Base-by-base conservation (phyloP, 1,140 invertebrate genomes). In the Lepidurus arcticus region DNA sequence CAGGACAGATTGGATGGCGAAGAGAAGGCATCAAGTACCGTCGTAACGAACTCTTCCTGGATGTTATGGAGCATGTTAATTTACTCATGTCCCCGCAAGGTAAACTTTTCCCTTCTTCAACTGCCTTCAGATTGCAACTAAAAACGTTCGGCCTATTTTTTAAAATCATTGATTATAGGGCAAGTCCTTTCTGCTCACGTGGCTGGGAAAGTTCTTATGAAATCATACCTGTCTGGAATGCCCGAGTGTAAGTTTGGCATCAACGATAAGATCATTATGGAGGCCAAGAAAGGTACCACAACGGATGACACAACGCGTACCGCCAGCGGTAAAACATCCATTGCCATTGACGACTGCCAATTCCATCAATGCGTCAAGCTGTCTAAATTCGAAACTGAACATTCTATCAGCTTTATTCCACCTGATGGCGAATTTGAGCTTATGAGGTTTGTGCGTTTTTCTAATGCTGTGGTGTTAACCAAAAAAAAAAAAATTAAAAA, bases 171-270 rank as follows among this genome's bases (percentile, higher is more conserved):
- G 76, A 34, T 84, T 88, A 77, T 82, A 94, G 92, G 98, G 79
- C 98, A 99, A 89, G 97, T 99, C 21, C 87, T 99, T 43, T 98
- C 96, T 45, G 97, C 98, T 76, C 98, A 99, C 85, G 98, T 99
- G 34, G 98, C 98, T 79, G 98, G 98, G 45, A 98, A 98, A 85
- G 97, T 99, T 53, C 94, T 99, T 0, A 99, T 99, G 98, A 99
- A 99, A 86, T 98, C 96, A 0, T 99, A 99, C 85, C 87, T 99
- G 42, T 98, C 96, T 53, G 98, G 98, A 42, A 99, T 99, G 98
- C 98, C 98, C 0, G 98, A 99, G 85, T 99, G 98, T 87, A 99
- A 99, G 88, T 99, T 99, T 87, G 98, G 98, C 16, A 99, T 99
- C 82, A 99, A 99, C 84, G 98, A 99, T 84, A 99, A 99, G 86